These are phyloP conservation scores for Eugnorisma glareosa DNA, from an alignment of 2,888 invertebrate species.

Conservation along the genomic window DNA sequence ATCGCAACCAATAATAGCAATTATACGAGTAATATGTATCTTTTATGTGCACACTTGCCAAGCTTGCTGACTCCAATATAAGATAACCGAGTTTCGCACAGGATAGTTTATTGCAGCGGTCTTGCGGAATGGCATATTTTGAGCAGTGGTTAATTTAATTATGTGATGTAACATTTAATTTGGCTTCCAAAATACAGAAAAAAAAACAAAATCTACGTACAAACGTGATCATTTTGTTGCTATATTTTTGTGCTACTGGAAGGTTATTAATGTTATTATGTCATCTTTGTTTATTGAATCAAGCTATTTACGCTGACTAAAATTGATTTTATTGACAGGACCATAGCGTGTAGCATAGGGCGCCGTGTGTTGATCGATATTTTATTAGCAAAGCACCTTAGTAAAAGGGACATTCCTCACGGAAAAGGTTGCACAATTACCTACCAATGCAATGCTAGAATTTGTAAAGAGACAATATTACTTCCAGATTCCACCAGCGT, in stretches of 20 bases:
- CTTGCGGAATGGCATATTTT: conserved; percentile 19
- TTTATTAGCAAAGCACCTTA: conserved; percentile 3
- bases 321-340: conserved; percentile 10
- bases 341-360: neutral
- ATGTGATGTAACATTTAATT: too few relatives aligned
- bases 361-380: neutral
- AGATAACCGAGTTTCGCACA: neutral
- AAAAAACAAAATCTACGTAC: too few relatives aligned
- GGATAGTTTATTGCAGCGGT: conserved; percentile 25
- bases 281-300: neutral
- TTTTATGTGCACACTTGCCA: neutral
- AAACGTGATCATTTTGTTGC: neutral
- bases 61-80: conserved; percentile 2
- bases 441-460: neutral
- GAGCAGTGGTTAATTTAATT: neutral
- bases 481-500: neutral
- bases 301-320: neutral
- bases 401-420: neutral
- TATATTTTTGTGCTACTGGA: neutral
- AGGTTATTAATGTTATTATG: neutral
- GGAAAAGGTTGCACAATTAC: neutral
- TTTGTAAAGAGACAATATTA: neutral
- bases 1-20: neutral
- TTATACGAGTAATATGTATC: neutral
- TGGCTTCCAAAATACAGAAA: too few relatives aligned